Evolutionary conservation across 2,888 invertebrate genomes (phyloP), one percentile per base, ranked within the genome.

Genomic region (Scrobipalpa costella): DNA sequence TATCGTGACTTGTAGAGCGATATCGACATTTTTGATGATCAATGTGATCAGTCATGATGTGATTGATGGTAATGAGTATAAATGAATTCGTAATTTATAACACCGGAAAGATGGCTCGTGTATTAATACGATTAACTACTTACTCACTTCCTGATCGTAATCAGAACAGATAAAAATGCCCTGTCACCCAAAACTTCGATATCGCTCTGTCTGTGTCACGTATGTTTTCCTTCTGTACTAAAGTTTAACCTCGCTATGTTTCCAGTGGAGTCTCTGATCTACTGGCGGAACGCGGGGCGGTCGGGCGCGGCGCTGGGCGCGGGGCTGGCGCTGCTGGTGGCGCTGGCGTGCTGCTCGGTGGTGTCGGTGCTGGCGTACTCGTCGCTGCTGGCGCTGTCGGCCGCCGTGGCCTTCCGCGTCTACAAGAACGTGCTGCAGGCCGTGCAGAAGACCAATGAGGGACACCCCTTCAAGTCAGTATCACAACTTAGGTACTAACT

Each of bases 271-370:
- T 97, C 98, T 82, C 93, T 99, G 88, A 96, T 99, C 88, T 99
- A 99, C 93, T 99, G 99, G 99, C 95, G 98, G 73, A 96, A 97
- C 92, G 96, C 98, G 75, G 97, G 96, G 92, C 97, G 96, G 91
- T 97, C 98, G 71, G 99, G 98, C 73, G 94, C 96, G 78, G 98
- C 98, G 71, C 97, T 99, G 86, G 98, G 97, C 83, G 95, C 95
- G 74, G 95, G 97, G 74, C 93, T 99, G 81, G 94, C 96, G 79
- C 94, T 97, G 80, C 95, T 99, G 79, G 93, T 99, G 88, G 97
- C 98, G 79, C 95, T 99, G 89, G 96, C 98, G 82, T 96, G 96
- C 93, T 98, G 96, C 94, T 98, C 98, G 77, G 94, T 99, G 85
- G 97, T 99, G 92, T 97, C 97, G 82, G 99, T 99, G 78, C 93